Evolutionary conservation across 2,888 invertebrate genomes (phyloP).

Genomic region (Conomelus anceps): DNA sequence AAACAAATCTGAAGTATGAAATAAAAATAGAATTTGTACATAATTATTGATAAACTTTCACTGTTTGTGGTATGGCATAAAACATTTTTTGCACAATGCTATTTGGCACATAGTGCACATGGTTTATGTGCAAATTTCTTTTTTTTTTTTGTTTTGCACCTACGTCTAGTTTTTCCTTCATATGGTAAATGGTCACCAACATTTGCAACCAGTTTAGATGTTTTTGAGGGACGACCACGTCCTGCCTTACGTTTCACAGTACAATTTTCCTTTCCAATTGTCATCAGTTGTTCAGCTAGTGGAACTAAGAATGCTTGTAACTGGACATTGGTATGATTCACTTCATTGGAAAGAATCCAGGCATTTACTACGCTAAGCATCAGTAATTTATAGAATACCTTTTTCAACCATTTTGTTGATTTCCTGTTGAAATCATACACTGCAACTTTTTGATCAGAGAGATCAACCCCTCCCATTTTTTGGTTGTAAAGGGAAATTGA

Average conservation of each 20-base stretch:
- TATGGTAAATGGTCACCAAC: neutral
- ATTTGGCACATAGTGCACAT: too few species aligned
- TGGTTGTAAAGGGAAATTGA: slow-evolving; percentile 32
- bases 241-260: too few species aligned
- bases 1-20: too few species aligned
- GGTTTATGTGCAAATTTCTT: neutral
- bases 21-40: too few species aligned
- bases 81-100: too few species aligned
- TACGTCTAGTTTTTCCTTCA: neutral
- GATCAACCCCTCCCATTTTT: slow-evolving; percentile 36
- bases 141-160: neutral
- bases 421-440: slow-evolving; percentile 36
- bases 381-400: slow-evolving; percentile 36
- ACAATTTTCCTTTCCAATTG: neutral
- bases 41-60: too few species aligned
- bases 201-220: neutral
- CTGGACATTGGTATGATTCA: slow-evolving; percentile 20
- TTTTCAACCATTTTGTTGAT: slow-evolving; percentile 37
- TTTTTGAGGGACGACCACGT: neutral
- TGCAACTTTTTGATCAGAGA: slow-evolving; percentile 36
- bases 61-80: too few species aligned
- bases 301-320: slow-evolving; percentile 26
- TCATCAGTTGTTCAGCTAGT: slow-evolving; percentile 25
- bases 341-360: slow-evolving; percentile 31
- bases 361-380: slow-evolving; percentile 35